These are phyloP conservation scores for Panopea generosa DNA, from an alignment of 2,888 invertebrate genomes.

Conservation along the genomic window DNA sequence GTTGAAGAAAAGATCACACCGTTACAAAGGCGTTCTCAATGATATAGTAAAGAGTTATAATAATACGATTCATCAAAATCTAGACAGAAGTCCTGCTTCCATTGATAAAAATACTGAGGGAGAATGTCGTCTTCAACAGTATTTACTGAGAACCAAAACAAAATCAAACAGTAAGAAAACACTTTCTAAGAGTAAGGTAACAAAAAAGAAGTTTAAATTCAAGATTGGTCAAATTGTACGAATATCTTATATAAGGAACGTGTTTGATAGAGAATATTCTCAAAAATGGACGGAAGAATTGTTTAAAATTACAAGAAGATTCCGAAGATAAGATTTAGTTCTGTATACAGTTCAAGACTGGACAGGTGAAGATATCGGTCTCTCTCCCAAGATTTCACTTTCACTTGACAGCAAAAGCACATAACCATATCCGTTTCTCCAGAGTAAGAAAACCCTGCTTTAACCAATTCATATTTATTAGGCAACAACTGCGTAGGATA, in stretches of 20 bases:
- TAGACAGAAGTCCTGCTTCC: slow-evolving; percentile 26
- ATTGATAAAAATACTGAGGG: slow-evolving; percentile 18
- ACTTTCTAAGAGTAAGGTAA: neutral
- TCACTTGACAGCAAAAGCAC: no score
- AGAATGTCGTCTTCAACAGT: slow-evolving; percentile 26
- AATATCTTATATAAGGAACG: neutral
- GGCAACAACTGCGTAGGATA: no score
- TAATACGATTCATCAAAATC: slow-evolving; percentile 28
- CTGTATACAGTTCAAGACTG: slow-evolving; percentile 30
- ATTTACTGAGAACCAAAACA: neutral
- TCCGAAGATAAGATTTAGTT: slow-evolving; percentile 9
- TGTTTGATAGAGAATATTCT: slow-evolving; percentile 14
- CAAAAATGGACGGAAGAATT: slow-evolving; percentile 11
- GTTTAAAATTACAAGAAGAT: neutral
- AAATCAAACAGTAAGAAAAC: no score
- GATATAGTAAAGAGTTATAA: slow-evolving; percentile 39
- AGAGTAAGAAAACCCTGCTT: no score
- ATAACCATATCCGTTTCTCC: no score
- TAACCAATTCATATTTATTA: no score
- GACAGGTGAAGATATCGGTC: slow-evolving; percentile 9
- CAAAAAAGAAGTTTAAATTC: no score
- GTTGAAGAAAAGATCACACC: slow-evolving; percentile 15
- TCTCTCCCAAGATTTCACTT: no score
- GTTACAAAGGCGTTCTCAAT: slow-evolving; percentile 23
- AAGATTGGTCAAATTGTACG: neutral